Evolutionary conservation across 2,888 invertebrate genomes (phyloP), one percentile per base, ranked within the genome.

Genomic region (Ichneumoninae sp.): DNA sequence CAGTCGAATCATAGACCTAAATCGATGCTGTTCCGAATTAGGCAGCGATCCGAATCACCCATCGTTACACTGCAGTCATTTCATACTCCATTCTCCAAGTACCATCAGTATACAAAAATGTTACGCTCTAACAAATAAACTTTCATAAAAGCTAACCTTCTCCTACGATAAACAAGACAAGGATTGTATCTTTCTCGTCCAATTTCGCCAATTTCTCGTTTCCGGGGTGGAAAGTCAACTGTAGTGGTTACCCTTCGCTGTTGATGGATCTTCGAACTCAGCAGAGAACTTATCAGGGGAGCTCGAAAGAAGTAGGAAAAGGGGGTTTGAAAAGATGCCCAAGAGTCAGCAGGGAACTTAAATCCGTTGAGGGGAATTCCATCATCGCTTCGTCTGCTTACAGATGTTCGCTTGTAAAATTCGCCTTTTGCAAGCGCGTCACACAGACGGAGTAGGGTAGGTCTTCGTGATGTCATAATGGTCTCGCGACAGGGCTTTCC

Each of bases 311-410:
- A 40, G 52, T 65, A 33, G 6, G 60, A 54, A 36, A 16, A 22
- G 50, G 54, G 69, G 30, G 77, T 30, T 30, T 44, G 47, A 47
- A 19, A 5, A 2, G 30, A 33, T n/a, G 69, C 8, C 16, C 22
- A 40, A 54, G 75, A 40, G 36, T 65, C 19, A 40, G 66, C 70
- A 65, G 68, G 69, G 52, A 57, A 47, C 33, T 52, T 47, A 68
- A 69, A 54, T 70, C 50, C 52, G 63, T 52, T 65, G 44, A 57
- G 65, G 70, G 44, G 50, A 80, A 82, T 80, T 60, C 50, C 52
- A 70, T 76, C 71, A 50, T 63, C 47, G 50, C 19, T 22, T 3
- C 69, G 36, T 65, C 47, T 70, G 47, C 50, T 65, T 50, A 68
- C 69, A 54, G 79, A 26, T 75, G 70, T 36, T 65, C 52, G 26